These are phyloP conservation scores for Xiphophorus couchianus DNA, from an alignment of 2,113 vertebrate genomes.

Conservation along the genomic window DNA sequence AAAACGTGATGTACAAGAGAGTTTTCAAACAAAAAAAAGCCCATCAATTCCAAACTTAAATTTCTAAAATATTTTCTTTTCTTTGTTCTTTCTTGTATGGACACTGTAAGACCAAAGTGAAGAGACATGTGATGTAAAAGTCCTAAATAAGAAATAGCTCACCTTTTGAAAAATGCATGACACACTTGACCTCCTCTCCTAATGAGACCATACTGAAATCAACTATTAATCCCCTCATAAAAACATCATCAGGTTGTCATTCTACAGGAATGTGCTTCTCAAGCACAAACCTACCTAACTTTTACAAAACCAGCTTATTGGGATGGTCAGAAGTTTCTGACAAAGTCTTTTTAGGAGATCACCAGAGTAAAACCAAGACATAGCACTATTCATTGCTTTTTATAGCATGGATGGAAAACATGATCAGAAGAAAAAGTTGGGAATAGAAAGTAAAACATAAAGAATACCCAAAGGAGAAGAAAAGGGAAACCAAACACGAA, in stretches of 20 bases:
- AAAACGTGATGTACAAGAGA: not conserved
- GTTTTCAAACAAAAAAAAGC: not conserved
- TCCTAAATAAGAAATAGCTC: not conserved
- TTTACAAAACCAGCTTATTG: constrained; percentile 22
- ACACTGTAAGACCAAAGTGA: not conserved
- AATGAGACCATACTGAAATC: constrained; percentile 46
- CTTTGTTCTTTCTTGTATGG: not conserved
- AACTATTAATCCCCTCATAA: constrained; percentile 53
- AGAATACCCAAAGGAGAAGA: constrained; percentile 64
- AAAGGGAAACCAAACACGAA: constrained; percentile 76
- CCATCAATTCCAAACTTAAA: too few species aligned
- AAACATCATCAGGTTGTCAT: constrained; percentile 41
- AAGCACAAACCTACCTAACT: constrained; percentile 20
- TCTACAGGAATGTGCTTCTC: constrained; percentile 51
- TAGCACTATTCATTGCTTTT: not conserved
- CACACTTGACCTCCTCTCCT: constrained; percentile 38
- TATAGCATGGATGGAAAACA: constrained; percentile 3
- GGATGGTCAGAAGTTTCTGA: constrained; percentile 11
- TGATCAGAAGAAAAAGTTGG: constrained; percentile 22
- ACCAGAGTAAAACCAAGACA: too few species aligned
- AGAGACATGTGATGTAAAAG: not conserved
- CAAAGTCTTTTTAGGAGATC: not conserved
- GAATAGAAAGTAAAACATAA: constrained; percentile 31
- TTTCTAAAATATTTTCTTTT: too few species aligned
- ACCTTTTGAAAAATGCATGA: constrained; percentile 49